Base-by-base conservation (phyloP, 2,797 vertebrate species). In the Pyrocephalus nanus region DNA sequence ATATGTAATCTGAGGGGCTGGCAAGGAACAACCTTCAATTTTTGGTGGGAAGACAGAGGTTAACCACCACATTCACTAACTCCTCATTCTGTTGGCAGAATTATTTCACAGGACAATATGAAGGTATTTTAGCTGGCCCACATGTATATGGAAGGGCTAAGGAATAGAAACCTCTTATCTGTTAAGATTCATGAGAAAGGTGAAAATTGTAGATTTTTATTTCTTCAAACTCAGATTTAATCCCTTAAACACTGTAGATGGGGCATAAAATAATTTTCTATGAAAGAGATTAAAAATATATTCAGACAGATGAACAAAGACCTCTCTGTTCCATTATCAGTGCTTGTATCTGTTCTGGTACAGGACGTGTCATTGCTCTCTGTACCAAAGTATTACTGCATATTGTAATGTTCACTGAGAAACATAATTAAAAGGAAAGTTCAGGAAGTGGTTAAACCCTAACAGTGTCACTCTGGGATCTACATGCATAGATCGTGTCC, bases 221-320 rank as follows among this genome's bases (percentile, higher is more conserved):
- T 82, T 20, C 36, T 66, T 85, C 53, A 84, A 73, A 25, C 4
- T 2, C 45, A 71, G 34, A 54, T 88, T 25, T 70, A 54, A 67
- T 87, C 12, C 12, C 15, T 86, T 79, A 32, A 38, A 80, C 4
- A 30, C 15, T 42, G 6, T 69, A 86, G 57, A 82, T 40, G 9
- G n/a, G 27, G 19, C 11, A 85, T 12, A 79, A 78, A 88, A 58
- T 15, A 81, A 11, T 57, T 83, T 90, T 42, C 61, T 88, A 77
- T 88, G n/a, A 84, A 76, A 88, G 20, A 86, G 55, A 62, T 92
- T 71, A 85, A 93, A 96, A 92, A 82, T 48, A n/a, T 65, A 76
- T 94, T 82, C 50, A 78, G 92, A 74, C 38, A 76, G 60, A 92
- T 84, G 71, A 94, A 95, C 88, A 96, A 96, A 96, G 64, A 79